Conservation (phyloP, 2,113 vertebrate genomes). For the Embiotoca jacksoni region DNA sequence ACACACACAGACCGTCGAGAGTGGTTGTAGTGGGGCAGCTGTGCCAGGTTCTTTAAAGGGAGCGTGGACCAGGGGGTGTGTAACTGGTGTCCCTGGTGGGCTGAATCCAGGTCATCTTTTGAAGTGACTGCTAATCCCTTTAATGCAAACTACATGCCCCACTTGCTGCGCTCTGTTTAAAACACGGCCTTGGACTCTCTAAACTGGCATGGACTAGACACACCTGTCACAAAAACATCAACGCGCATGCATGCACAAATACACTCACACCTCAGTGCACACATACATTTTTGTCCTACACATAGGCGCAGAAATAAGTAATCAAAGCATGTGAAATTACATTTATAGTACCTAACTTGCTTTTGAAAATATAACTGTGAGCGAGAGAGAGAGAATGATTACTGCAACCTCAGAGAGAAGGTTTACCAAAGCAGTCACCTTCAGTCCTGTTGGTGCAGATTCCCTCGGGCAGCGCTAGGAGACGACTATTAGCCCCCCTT, state of each 20-base stretch:
- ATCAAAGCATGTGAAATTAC: constrained; percentile 9
- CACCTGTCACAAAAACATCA: constrained; percentile 81
- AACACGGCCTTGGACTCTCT: constrained; percentile 83
- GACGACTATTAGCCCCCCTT: constrained; percentile 67
- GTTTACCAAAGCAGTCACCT: constrained; percentile 75
- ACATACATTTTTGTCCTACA: constrained; percentile 8
- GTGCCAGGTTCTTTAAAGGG: constrained; percentile 86
- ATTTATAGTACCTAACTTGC: constrained; percentile 1
- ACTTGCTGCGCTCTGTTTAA: constrained; percentile 85
- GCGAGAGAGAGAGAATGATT: constrained; percentile 23
- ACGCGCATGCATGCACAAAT: constrained; percentile 49
- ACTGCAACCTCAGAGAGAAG: constrained; percentile 34
- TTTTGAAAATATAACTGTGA: background rate
- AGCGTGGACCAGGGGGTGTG: constrained; percentile 83
- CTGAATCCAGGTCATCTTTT: constrained; percentile 88
- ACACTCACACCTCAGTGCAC: constrained; percentile 32
- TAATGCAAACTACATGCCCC: constrained; percentile 89
- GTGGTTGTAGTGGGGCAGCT: constrained; percentile 81
- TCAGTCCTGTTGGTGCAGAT: constrained; percentile 62
- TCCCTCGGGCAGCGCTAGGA: constrained; percentile 52
- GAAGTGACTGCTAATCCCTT: constrained; percentile 88
- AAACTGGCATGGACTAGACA: constrained; percentile 82
- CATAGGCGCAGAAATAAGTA: background rate
- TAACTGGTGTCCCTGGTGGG: constrained; percentile 88
- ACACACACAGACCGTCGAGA: constrained; percentile 70